phyloP scores from a whole-genome alignment of 2,888 invertebrate species.

The Heteromyza rotundicornis region DNA sequence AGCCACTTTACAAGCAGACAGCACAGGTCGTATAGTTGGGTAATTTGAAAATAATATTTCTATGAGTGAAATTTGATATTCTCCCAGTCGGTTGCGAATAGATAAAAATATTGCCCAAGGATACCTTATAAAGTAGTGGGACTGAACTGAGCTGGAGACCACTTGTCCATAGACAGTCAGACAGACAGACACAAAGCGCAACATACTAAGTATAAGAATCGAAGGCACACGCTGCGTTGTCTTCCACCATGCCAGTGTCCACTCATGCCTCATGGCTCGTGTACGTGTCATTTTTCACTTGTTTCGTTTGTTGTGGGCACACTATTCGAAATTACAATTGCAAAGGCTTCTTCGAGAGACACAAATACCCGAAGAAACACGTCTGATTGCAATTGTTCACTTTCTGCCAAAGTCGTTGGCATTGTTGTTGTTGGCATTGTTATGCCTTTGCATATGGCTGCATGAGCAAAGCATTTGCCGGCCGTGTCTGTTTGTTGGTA shows the following conservation, averaged over 20 bases:
- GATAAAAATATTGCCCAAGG: not conserved
- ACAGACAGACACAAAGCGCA: not conserved
- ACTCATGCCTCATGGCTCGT: conserved; percentile 21
- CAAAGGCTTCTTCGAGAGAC: conserved; percentile 42
- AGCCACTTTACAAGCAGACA: no score
- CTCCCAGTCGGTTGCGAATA: conserved; percentile 2
- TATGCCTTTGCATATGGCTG: not conserved
- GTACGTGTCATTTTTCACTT: conserved; percentile 52
- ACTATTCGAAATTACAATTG: conserved; percentile 36
- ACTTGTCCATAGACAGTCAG: not conserved
- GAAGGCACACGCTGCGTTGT: not conserved
- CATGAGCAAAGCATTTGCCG: no score
- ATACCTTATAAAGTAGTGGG: conserved; percentile 10
- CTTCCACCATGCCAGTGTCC: no score
- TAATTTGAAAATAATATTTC: conserved; percentile 2
- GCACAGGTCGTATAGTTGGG: not conserved
- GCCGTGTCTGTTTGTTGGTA: not conserved
- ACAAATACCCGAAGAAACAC: not conserved
- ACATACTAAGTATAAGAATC: not conserved
- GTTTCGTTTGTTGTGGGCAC: conserved; percentile 2
- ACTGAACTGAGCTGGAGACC: not conserved
- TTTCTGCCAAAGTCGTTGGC: not conserved
- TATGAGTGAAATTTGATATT: conserved; percentile 2
- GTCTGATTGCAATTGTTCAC: conserved; percentile 13
- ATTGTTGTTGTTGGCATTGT: not conserved